Evolutionary conservation across 2,113 vertebrate genomes (phyloP).

Genomic region (Cyanoliseus patagonus): DNA sequence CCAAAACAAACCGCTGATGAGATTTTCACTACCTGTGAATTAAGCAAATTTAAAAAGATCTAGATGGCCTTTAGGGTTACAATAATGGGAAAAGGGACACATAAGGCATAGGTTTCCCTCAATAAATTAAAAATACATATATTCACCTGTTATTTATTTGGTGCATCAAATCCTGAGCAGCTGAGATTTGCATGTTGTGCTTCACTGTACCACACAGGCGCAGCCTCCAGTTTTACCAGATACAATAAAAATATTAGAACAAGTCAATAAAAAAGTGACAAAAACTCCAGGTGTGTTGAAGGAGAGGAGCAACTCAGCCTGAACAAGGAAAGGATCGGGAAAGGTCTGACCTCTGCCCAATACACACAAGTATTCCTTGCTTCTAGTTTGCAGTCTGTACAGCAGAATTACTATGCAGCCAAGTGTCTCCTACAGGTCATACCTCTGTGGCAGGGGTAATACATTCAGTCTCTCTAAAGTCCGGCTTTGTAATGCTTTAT

Average conservation of each 20-base stretch:
- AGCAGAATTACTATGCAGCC: background rate
- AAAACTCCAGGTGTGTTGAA: background rate
- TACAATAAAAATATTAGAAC: background rate
- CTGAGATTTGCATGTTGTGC: background rate
- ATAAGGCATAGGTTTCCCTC: background rate
- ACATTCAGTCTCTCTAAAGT: background rate
- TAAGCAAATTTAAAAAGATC: background rate
- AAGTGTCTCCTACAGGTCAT: background rate
- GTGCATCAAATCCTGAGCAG: background rate
- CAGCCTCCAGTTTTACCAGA: background rate
- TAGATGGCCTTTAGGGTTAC: background rate
- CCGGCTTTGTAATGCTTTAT: background rate
- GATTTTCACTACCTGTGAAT: background rate
- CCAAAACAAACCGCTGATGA: background rate
- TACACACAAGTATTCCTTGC: fast-evolving
- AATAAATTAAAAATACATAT: background rate
- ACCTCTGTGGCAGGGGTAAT: background rate
- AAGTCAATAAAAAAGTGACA: background rate
- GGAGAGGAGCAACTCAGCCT: background rate
- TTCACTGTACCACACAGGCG: background rate
- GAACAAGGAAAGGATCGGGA: background rate
- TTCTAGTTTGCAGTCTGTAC: background rate
- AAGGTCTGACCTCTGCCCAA: background rate
- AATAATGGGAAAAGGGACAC: background rate
- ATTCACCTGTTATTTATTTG: background rate